Conservation (phyloP, 2,888 invertebrate genomes). For the Dione vanillae region DNA sequence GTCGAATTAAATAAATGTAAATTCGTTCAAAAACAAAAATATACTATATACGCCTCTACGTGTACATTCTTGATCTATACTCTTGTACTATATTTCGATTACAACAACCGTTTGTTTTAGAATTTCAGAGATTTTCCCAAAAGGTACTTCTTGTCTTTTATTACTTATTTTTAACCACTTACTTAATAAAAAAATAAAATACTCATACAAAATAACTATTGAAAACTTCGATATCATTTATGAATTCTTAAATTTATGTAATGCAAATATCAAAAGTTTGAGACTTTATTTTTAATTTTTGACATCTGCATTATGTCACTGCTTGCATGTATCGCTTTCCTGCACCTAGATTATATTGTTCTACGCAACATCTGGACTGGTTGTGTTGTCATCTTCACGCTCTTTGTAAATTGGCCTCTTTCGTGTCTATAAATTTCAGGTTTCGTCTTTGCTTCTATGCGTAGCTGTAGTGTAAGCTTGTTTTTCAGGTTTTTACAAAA, state of each 20-base stretch:
- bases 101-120: slow-evolving; percentile 67
- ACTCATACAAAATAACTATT: slow-evolving; percentile 68
- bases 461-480: slow-evolving; percentile 62
- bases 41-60: slow-evolving; percentile 49
- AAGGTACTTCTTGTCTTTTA: slow-evolving; percentile 73
- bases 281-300: slow-evolving; percentile 46
- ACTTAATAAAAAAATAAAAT: slow-evolving; percentile 50
- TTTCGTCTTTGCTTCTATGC: slow-evolving; percentile 69
- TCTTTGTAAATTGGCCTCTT: slow-evolving; percentile 67
- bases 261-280: slow-evolving; percentile 56
- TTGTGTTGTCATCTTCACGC: slow-evolving; percentile 74
- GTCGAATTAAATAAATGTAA: slow-evolving; percentile 59
- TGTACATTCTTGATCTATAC: slow-evolving; percentile 60
- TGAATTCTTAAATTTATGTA: slow-evolving; percentile 41
- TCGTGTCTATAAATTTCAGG: slow-evolving; percentile 57
- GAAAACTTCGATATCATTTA: slow-evolving; percentile 69
- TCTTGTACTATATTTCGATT: slow-evolving; percentile 56
- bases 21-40: slow-evolving; percentile 56
- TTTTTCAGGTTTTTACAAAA: slow-evolving; percentile 56
- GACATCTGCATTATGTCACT: slow-evolving; percentile 59
- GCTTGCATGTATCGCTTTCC: slow-evolving; percentile 68
- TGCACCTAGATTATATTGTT: slow-evolving; percentile 65
- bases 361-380: slow-evolving; percentile 72
- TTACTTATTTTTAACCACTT: slow-evolving; percentile 53
- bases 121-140: slow-evolving; percentile 70